phyloP scores from a whole-genome alignment of 1,140 invertebrate genomes.

The Ostrea edulis region DNA sequence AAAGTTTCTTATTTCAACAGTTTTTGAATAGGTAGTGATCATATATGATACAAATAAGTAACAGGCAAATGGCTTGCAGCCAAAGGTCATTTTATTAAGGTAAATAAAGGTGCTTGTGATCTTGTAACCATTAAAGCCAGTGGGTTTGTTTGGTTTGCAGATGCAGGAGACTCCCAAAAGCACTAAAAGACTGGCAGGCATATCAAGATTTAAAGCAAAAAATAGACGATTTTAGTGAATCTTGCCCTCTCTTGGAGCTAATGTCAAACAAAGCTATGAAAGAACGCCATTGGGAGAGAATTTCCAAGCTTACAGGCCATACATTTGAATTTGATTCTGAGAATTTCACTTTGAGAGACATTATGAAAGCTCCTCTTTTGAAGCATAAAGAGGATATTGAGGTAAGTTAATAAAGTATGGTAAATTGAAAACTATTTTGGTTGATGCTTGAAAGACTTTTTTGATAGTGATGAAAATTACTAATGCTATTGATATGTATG shows the following conservation, averaged over 20 bases:
- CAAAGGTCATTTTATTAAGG: no score
- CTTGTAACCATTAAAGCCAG: no score
- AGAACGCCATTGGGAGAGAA: conserved; percentile 95
- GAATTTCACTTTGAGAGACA: conserved; percentile 95
- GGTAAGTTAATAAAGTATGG: conserved; percentile 78
- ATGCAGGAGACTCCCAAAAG: conserved; percentile 91
- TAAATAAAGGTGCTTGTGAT: no score
- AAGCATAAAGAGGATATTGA: conserved; percentile 98
- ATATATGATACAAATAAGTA: no score
- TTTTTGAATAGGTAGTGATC: no score
- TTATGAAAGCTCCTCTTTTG: conserved; percentile 94
- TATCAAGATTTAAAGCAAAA: conserved; percentile 96
- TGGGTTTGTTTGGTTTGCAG: conserved; percentile 52
- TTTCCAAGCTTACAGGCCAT: conserved; percentile 94
- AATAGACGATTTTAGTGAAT: conserved; percentile 98
- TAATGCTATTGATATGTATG: background rate
- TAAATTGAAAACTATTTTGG: background rate
- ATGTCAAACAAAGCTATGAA: conserved; percentile 99
- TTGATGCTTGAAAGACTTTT: no score
- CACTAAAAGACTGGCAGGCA: conserved; percentile 97
- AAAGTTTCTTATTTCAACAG: no score
- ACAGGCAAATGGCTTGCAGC: no score
- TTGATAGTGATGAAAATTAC: no score
- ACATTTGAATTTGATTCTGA: conserved; percentile 95
- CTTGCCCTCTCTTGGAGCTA: conserved; percentile 94